Evolutionary conservation across 2,113 vertebrate species (phyloP), one percentile per base, ranked within the genome.

Genomic region (Electrona antarctica): DNA sequence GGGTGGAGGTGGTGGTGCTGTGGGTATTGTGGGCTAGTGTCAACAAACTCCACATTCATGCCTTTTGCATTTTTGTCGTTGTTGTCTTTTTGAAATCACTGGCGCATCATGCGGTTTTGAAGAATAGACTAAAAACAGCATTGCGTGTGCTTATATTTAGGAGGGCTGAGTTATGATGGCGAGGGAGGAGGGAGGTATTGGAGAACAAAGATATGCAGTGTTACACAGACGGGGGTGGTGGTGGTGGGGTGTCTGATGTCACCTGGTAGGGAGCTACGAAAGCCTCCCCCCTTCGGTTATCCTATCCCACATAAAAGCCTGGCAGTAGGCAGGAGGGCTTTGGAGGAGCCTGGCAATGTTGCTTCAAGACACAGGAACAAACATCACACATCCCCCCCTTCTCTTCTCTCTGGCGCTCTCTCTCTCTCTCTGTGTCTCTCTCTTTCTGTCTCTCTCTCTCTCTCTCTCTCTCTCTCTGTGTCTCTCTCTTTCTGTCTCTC

Each of bases 191-290:
- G 67, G 67, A 79, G 85, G 47, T 78, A 69, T 67, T 80, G 54
- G 74, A 89, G 89, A 91, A 92, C 90, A 93, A 92, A 92, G 91
- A 85, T 91, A 81, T 87, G 77, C 89, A 85, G 85, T 92, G 92
- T 92, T 91, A 89, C 88, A 83, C 76, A 86, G 85, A 54, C 65
- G 80, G 85, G 87, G 81, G 88, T 88, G 79, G 82, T 77, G 73
- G 80, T 84, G 77, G 81, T 41, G 78, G 80, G 88, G 85, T 81
- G 88, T 89, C 88, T 93, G 90, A 92, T 93, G 91, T 93, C 92
- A 93, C 92, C 88, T 92, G 89, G 81, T 88, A 84, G 79, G 85
- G 85, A 87, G 88, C 81, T 84, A 85, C 89, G 88, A 87, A 90
- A 90, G 90, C 88, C 78, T 87, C 87, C 71, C 85, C 21, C 86